phyloP scores from a whole-genome alignment of 1,140 invertebrate species.

The Brachionus paranguensis region DNA sequence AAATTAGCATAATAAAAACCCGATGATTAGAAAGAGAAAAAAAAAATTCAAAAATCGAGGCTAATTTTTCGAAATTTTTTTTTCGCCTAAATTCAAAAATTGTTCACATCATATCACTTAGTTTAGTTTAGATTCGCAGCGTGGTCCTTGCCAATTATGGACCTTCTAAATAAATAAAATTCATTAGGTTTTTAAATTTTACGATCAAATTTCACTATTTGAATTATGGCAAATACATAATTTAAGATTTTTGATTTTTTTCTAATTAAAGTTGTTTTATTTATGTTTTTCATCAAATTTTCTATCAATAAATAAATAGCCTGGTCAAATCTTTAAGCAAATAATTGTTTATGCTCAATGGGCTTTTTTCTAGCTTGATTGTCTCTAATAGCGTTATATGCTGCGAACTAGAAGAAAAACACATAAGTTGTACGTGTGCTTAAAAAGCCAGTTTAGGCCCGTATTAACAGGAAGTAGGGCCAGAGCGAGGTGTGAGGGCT shows the following conservation, averaged over 20 bases:
- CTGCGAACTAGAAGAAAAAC: background rate
- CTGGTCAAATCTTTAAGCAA: background rate
- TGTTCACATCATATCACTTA: background rate
- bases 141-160: background rate
- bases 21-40: background rate
- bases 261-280: slow-evolving; percentile 2
- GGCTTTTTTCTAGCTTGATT: background rate
- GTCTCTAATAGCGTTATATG: background rate
- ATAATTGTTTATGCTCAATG: background rate
- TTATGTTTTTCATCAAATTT: background rate
- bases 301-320: slow-evolving; percentile 1
- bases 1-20: slow-evolving; percentile 29
- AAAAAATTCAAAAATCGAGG: background rate
- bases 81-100: background rate
- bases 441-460: background rate
- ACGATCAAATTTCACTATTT: background rate
- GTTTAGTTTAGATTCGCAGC: background rate
- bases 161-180: background rate
- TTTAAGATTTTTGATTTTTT: background rate
- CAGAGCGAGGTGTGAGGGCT: background rate
- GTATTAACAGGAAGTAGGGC: background rate
- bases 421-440: background rate
- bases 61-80: slow-evolving; percentile 11
- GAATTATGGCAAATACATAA: background rate
- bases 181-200: background rate